Evolutionary conservation across 2,797 vertebrate species (phyloP), one percentile per base, ranked within the genome.

Genomic region (Onychomys torridus): DNA sequence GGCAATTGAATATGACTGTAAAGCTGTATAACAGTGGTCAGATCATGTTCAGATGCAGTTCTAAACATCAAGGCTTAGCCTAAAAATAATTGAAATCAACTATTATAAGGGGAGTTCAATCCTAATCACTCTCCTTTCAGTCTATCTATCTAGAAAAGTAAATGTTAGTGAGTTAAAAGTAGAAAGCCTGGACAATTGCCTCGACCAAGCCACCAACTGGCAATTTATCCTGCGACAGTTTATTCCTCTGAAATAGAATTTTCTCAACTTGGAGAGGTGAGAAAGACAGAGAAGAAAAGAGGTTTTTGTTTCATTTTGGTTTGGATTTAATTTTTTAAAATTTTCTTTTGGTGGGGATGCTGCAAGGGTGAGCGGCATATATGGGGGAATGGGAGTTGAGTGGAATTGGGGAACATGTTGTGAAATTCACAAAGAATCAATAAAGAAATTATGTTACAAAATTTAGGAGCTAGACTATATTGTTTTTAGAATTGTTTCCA

Each of bases 171-270:
- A 93, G 52, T 90, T 84, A 75, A 63, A 94, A 87, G 29, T 59
- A 63, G 25, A 95, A 83, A 49, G 52, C 8, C 81, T 46, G 2
- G 21, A 86, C 43, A 91, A 49, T 49, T 93, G 67, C 55, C n/a
- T 75, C 37, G 23, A 52, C 34, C 40, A 63, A 82, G 19, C 8
- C 40, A 77, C 29, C 46, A 85, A 34, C 2, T 49, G 34, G 89
- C n/a, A 29, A 21, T 52, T 91, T 90, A 69, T 57, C 8, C 21
- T 10, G 21, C 83, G 12, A 78, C 11, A 49, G 4, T 85, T 90
- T 75, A 67, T 95, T 93, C 63, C 8, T 86, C 7, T 94, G 61
- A 96, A 89, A 86, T 16, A 82, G 57, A 90, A 86, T 95, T 91
- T 96, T 96, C 27, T 88, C 11, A 86, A 63, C n/a, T 89, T 8